A percentile compares a stretch with the other conserved stretches of the same genome.
These are phyloP conservation scores for Hippocampus mohnikei DNA, from an alignment of 2,113 vertebrate genomes.

Conservation along the genomic window DNA sequence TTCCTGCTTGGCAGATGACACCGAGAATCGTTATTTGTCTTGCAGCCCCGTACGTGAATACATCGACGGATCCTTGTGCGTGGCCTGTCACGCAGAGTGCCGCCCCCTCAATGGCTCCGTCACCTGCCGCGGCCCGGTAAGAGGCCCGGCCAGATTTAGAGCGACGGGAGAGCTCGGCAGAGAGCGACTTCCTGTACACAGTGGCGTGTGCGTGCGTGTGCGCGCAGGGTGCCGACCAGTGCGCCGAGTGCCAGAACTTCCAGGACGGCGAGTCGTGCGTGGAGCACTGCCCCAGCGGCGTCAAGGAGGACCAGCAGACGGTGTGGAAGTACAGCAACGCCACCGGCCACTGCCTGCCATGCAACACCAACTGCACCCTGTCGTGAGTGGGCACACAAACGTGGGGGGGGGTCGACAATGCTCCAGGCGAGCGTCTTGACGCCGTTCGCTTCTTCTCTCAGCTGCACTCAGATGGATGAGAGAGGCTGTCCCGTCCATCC, in stretches of 20 bases:
- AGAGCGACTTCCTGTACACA: not conserved
- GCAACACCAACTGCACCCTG: conserved; percentile 88
- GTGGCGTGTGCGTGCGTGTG: not conserved
- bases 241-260: conserved; percentile 79
- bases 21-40: conserved; percentile 5
- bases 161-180: too few species aligned
- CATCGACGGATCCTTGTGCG: conserved; percentile 73
- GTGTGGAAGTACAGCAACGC: conserved; percentile 90
- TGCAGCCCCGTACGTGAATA: conserved; percentile 80
- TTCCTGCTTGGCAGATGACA: not conserved
- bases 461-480: conserved; percentile 83
- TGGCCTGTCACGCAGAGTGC: conserved; percentile 86
- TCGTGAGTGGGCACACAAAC: conserved; percentile 76
- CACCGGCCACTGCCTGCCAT: conserved; percentile 79
- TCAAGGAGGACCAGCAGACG: conserved; percentile 84
- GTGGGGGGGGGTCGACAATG: too few species aligned
- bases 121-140: conserved; percentile 86
- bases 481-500: conserved; percentile 84
- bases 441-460: conserved; percentile 48
- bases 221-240: conserved; percentile 80
- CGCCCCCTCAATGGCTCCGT: conserved; percentile 80
- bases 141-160: conserved; percentile 15
- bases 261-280: conserved; percentile 83
- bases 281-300: conserved; percentile 85
- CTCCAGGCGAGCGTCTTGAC: too few species aligned